Conservation (phyloP, 2,888 invertebrate genomes). For the Unio pictorum region DNA sequence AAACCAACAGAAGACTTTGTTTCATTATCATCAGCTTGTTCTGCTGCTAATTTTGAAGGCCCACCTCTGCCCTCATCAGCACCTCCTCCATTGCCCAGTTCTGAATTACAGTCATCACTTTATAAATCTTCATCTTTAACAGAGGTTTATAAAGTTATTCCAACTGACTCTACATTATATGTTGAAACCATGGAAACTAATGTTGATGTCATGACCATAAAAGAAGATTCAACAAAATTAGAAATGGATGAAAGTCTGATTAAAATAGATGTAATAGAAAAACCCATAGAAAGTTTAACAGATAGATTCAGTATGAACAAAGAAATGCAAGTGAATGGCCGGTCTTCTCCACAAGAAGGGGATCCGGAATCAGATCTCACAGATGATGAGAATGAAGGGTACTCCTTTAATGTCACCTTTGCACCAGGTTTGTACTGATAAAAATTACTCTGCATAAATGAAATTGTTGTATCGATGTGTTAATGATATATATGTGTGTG, state of each 20-base stretch:
- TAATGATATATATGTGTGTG: no score
- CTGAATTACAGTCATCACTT: no score
- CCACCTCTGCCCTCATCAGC: constrained; percentile 52
- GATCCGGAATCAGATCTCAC: constrained; percentile 45
- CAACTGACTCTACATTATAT: no score
- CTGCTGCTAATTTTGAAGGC: constrained; percentile 46
- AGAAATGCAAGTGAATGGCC: neutral
- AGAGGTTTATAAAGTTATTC: no score
- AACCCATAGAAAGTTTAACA: neutral
- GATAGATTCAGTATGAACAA: neutral
- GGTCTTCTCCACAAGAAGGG: constrained; percentile 7
- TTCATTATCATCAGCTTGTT: constrained; percentile 44
- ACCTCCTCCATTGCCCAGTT: constrained; percentile 37
- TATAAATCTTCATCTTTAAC: no score
- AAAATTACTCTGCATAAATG: neutral
- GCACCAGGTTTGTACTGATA: constrained; percentile 44
- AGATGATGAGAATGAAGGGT: constrained; percentile 31
- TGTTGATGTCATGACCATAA: neutral
- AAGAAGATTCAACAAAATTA: constrained; percentile 2
- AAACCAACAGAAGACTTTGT: constrained; percentile 32
- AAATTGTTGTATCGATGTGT: neutral
- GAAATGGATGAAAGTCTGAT: neutral
- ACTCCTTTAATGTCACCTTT: constrained; percentile 37
- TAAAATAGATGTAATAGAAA: constrained; percentile 3
- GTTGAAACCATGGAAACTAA: no score